These are phyloP conservation scores for Buceros bicornis DNA, from an alignment of 2,797 vertebrate species.

Conservation along the genomic window DNA sequence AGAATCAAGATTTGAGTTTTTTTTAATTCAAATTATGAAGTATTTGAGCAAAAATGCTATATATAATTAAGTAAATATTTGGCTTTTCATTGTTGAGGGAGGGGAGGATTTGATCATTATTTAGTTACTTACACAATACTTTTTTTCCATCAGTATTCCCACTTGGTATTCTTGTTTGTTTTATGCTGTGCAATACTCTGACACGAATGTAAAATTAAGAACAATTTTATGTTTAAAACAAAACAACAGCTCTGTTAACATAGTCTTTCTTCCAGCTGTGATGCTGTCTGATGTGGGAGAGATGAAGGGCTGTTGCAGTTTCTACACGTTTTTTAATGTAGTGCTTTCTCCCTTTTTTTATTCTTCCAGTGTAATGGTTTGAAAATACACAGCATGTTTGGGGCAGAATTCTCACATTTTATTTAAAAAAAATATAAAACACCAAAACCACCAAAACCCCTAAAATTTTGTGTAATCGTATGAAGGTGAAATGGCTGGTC, in stretches of 20 bases:
- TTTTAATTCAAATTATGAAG: constrained; percentile 11
- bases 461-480: background rate
- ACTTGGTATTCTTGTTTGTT: constrained; percentile 33
- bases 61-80: constrained; percentile 53
- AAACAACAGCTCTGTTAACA: background rate
- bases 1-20: background rate
- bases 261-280: background rate
- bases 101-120: constrained; percentile 26
- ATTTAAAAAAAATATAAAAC: background rate
- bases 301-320: background rate
- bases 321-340: background rate
- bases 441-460: background rate
- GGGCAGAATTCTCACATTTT: background rate
- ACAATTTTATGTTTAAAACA: background rate
- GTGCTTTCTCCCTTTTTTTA: background rate
- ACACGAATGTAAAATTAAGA: constrained; percentile 6
- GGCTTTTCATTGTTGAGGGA: constrained; percentile 40
- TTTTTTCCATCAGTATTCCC: constrained; percentile 43
- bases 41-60: constrained; percentile 41
- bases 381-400: background rate
- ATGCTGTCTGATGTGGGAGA: background rate
- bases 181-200: background rate
- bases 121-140: background rate
- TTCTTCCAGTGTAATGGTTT: background rate
- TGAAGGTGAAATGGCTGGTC: background rate